Evolutionary conservation across 2,797 vertebrate species (phyloP).

Genomic region (Chloroceryle inda): DNA sequence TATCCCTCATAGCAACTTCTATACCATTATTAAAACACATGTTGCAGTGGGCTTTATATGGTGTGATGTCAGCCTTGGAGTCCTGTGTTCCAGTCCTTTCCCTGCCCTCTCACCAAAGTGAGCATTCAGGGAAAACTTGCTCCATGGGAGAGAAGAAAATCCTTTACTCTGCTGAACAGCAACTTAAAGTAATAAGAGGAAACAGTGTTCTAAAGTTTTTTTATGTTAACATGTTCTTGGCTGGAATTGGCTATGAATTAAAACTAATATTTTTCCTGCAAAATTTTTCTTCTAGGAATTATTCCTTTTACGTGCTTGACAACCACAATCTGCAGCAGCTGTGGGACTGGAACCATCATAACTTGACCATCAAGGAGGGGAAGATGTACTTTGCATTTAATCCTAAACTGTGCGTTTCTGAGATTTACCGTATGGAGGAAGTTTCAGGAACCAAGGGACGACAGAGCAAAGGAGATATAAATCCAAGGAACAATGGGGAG

Average conservation of each 20-base stretch:
- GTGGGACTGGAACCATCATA: constrained; percentile 98
- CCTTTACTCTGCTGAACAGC: not conserved
- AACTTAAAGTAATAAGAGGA: not conserved
- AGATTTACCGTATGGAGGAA: constrained; percentile 95
- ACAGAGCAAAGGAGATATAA: constrained; percentile 89
- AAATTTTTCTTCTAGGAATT: constrained; percentile 83
- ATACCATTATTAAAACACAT: not conserved
- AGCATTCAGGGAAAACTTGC: not conserved
- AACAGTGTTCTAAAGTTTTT: not conserved
- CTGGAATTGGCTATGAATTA: not conserved
- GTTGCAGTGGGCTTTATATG: not conserved
- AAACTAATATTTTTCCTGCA: not conserved
- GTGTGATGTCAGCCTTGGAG: not conserved
- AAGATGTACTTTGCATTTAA: constrained; percentile 96
- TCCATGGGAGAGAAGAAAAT: not conserved
- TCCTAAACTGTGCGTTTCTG: constrained; percentile 94
- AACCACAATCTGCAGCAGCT: constrained; percentile 96
- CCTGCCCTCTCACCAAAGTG: not conserved
- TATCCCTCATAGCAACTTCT: not conserved
- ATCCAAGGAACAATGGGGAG: constrained; percentile 95
- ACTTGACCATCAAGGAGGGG: constrained; percentile 91
- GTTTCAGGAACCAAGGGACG: constrained; percentile 86
- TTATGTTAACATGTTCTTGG: not conserved
- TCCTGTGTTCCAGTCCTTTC: not conserved
- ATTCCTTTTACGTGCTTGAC: constrained; percentile 93